Evolutionary conservation across 1,140 invertebrate genomes (phyloP), one percentile per base, ranked within the genome.

Genomic region (Lasioglossum baleicum): DNA sequence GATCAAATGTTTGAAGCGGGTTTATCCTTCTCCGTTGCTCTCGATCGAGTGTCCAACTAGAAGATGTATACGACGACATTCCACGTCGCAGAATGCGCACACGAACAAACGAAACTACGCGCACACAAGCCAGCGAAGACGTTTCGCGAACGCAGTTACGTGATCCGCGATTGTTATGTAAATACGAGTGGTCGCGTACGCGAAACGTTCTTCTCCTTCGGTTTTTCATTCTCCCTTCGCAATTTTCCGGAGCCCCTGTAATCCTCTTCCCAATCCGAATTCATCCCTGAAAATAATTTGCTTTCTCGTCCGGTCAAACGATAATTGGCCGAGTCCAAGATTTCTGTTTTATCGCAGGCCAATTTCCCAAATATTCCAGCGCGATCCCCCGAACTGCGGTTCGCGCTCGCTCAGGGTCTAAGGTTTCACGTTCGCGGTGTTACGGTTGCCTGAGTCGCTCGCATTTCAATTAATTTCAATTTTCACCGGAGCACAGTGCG

Each of bases 81-180:
- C 82, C 89, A 87, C 86, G 83, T 84, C 75, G 86, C 84, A 63
- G 61, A 13, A 15, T 66, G 72, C 72, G 81, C 83, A 86, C 79
- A 69, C 68, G 56, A 0, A 58, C 56, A 2, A n/a, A n/a, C 20
- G 56, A 20, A 20, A 58, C 56, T 65, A 81, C 83, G 74, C 83
- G 86, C 72, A 89, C 85, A 81, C 69, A 76, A 72, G 67, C 79
- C 65, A 76, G 80, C 83, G 85, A 86, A 86, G 81, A 73, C 88
- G 85, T 87, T 88, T 89, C 88, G 83, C 90, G 80, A 88, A 91
- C 86, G 88, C 87, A 83, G 89, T 92, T 92, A 92, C 91, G 91
- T 91, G 89, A 92, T 91, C 85, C 79, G 81, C 89, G 89, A 92
- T 91, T 92, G 90, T 92, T 92, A 92, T 92, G 91, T 91, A 92